Evolutionary conservation across 2,797 vertebrate genomes (phyloP).

Genomic region (Sebastes glaucus): DNA sequence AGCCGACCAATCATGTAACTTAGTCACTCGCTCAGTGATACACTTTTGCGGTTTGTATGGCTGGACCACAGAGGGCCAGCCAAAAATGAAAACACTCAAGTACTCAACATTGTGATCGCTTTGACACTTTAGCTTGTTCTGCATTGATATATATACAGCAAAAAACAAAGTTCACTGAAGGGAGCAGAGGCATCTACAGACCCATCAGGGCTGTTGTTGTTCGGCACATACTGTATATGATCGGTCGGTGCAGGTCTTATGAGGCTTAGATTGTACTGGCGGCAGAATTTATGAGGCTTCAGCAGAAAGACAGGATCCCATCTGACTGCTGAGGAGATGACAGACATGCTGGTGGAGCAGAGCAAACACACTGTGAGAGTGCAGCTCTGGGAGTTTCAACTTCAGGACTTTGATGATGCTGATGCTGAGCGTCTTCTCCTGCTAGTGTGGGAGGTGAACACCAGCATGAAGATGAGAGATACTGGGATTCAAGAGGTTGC

Average conservation of each 20-base stretch:
- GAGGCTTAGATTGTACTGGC: conserved; percentile 2
- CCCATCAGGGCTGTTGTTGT: neutral
- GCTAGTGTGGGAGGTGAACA: conserved; percentile 22
- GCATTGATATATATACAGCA: neutral
- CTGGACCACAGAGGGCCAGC: no score
- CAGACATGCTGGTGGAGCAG: conserved; percentile 31
- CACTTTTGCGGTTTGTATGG: no score
- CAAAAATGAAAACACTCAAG: neutral
- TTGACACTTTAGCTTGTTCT: neutral
- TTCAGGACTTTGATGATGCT: conserved; percentile 15
- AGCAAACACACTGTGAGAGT: conserved; percentile 2
- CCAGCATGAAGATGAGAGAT: conserved; percentile 27
- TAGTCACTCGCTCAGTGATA: no score
- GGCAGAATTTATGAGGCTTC: conserved; percentile 23
- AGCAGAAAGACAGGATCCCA: conserved; percentile 27
- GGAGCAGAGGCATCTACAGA: conserved; percentile 2
- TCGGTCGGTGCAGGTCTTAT: neutral
- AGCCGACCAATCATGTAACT: no score
- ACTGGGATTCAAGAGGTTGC: conserved; percentile 7
- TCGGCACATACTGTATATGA: neutral
- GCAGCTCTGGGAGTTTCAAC: conserved; percentile 29
- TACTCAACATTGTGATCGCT: neutral
- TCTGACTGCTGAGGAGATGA: conserved; percentile 32
- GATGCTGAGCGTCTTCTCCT: neutral
- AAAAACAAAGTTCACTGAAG: neutral